These are phyloP conservation scores for Apotomis turbidana DNA, from an alignment of 2,888 invertebrate genomes.

Conservation along the genomic window DNA sequence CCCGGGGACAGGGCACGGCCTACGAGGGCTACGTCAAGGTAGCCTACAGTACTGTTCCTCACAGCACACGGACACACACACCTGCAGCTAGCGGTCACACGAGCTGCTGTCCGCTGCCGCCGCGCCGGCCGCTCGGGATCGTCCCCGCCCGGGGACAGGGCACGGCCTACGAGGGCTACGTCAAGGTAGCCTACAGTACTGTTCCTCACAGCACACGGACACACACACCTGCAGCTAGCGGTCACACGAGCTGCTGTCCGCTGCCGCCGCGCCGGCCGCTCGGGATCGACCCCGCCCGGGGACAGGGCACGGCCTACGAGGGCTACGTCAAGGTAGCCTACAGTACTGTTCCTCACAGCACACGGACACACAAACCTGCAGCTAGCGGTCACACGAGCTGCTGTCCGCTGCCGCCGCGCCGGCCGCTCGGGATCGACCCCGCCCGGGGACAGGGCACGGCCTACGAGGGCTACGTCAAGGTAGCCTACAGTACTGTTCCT, in stretches of 20 bases:
- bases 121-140: conserved; percentile 50
- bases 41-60: too few relatives aligned
- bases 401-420: too few relatives aligned
- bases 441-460: neutral
- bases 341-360: too few relatives aligned
- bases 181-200: neutral
- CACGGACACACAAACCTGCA: too few relatives aligned
- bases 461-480: conserved; percentile 39
- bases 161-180: conserved; percentile 67
- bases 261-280: conserved; percentile 76
- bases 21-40: conserved; percentile 82
- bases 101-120: too few relatives aligned
- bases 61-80: too few relatives aligned
- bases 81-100: neutral
- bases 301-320: conserved; percentile 84
- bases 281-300: conserved; percentile 70
- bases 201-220: too few relatives aligned
- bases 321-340: conserved; percentile 60
- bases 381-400: too few relatives aligned
- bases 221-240: conserved; percentile 86
- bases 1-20: conserved; percentile 90
- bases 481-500: neutral
- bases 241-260: conserved; percentile 93
- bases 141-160: conserved; percentile 88
- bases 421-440: conserved; percentile 3